Conservation (phyloP, 2,888 invertebrate genomes). For the Brachycybe producta region DNA sequence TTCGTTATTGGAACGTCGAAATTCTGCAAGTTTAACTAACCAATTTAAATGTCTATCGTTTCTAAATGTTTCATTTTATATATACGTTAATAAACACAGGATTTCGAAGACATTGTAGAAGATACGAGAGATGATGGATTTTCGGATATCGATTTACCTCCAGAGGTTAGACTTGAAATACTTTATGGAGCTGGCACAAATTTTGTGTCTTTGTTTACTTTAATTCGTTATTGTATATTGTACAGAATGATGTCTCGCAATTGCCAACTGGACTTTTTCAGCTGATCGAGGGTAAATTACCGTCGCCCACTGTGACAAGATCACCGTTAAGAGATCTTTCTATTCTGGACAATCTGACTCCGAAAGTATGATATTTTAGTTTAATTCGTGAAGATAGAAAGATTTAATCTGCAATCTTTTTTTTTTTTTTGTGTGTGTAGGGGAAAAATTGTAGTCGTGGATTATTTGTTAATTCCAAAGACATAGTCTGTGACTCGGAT, state of each 20-base stretch:
- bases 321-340: conserved; percentile 3
- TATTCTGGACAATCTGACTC: neutral
- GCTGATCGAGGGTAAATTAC: conserved; percentile 4
- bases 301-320: neutral
- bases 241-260: neutral
- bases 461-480: conserved; percentile 6
- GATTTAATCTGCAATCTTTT: neutral
- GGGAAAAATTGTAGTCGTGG: conserved; percentile 15
- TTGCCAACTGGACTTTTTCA: conserved; percentile 6
- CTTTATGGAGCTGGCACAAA: too few relatives aligned
- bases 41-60: too few relatives aligned
- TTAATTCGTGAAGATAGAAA: neutral
- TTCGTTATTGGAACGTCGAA: too few relatives aligned
- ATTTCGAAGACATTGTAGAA: too few relatives aligned
- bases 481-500: neutral
- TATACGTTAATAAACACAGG: too few relatives aligned
- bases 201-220: neutral
- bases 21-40: neutral
- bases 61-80: too few relatives aligned
- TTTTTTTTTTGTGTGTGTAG: neutral
- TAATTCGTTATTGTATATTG: neutral
- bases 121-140: too few relatives aligned
- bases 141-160: too few relatives aligned
- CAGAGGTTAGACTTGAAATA: neutral
- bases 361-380: neutral